phyloP scores from a whole-genome alignment of 2,113 vertebrate genomes.

The Spilogale gracilis region DNA sequence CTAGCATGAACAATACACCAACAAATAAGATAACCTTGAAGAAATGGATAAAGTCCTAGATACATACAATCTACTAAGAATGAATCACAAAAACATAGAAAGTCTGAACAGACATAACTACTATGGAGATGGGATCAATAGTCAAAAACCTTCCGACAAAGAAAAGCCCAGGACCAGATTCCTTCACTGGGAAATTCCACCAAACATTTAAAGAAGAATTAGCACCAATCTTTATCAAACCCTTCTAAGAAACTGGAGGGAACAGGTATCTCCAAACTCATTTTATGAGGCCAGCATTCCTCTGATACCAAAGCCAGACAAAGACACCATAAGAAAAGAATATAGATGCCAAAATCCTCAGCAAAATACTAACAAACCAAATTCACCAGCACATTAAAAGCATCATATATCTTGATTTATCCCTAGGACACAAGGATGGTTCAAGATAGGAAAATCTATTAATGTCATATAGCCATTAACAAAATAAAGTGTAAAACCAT shows the following conservation, averaged over 20 bases:
- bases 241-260: background rate
- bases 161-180: background rate
- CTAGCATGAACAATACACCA: background rate
- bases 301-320: background rate
- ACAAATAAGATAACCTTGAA: background rate
- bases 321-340: background rate
- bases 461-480: background rate
- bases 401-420: background rate
- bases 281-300: background rate
- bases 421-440: background rate
- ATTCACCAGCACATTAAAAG: background rate
- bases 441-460: background rate
- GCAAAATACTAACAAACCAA: background rate
- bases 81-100: background rate
- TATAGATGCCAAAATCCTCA: background rate
- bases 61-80: background rate
- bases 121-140: background rate
- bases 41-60: background rate
- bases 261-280: background rate
- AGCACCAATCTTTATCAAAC: background rate
- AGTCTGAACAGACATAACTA: background rate
- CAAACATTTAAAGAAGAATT: background rate
- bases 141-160: background rate
- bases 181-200: background rate
- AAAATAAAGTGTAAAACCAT: conserved; percentile 4